Conservation (phyloP, 2,888 invertebrate genomes). For the Polymixis flavicincta region DNA sequence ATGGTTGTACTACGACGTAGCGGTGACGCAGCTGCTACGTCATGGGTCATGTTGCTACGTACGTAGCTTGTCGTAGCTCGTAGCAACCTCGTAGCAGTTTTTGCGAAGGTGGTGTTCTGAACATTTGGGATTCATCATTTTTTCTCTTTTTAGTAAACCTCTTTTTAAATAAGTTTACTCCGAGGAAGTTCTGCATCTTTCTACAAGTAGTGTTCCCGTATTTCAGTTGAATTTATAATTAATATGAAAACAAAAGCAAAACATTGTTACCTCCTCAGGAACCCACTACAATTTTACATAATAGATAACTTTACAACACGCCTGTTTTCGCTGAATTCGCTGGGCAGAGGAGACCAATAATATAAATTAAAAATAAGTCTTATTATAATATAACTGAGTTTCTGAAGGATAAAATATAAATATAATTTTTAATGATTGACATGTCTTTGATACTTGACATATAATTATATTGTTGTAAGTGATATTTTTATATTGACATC, state of each 20-base stretch:
- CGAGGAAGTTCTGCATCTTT: background rate
- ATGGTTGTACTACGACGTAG: slow-evolving; percentile 19
- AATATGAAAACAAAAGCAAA: background rate
- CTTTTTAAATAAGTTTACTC: background rate
- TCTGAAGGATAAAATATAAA: too few species aligned
- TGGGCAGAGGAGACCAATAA: background rate
- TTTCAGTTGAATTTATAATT: background rate
- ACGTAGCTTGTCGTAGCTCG: slow-evolving; percentile 28
- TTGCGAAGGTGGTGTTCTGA: background rate
- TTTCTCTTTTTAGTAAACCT: background rate
- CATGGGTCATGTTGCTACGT: slow-evolving; percentile 20
- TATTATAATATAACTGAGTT: too few species aligned
- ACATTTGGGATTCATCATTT: background rate
- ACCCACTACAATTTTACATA: background rate
- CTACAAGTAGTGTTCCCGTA: background rate
- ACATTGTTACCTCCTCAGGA: background rate
- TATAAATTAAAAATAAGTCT: too few species aligned
- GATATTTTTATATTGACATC: too few species aligned
- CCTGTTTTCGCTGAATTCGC: background rate
- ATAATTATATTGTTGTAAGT: too few species aligned
- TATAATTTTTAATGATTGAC: too few species aligned
- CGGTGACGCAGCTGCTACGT: slow-evolving; percentile 28
- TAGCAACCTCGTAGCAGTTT: slow-evolving; percentile 4
- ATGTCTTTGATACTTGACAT: too few species aligned
- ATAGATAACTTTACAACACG: background rate